These are phyloP conservation scores for Macrophya annulata DNA, from an alignment of 2,888 invertebrate species.

Conservation along the genomic window DNA sequence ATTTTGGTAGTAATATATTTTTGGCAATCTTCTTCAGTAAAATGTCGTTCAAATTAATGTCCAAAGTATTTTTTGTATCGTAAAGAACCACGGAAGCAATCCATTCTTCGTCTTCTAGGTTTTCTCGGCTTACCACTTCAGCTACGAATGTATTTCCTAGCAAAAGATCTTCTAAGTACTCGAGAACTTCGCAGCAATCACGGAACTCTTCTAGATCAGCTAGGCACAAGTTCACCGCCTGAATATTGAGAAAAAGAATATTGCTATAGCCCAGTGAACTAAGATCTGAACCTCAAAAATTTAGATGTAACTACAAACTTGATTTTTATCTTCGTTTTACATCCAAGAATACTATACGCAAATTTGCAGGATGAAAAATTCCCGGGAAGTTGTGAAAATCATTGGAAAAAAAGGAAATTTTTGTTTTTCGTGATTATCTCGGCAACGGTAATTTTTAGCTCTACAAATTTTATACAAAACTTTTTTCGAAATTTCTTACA, in stretches of 20 bases:
- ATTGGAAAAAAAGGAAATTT: too few relatives aligned
- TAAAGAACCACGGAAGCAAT: constrained; percentile 83
- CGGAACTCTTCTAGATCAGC: constrained; percentile 86
- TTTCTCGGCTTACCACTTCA: constrained; percentile 77
- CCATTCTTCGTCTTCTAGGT: constrained; percentile 78
- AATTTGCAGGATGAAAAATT: too few relatives aligned
- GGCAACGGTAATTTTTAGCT: too few relatives aligned
- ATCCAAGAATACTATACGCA: too few relatives aligned
- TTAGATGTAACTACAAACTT: too few relatives aligned
- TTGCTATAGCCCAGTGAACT: neutral
- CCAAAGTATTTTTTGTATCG: constrained; percentile 85
- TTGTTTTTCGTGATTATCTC: too few relatives aligned
- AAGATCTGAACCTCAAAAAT: too few relatives aligned
- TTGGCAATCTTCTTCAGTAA: constrained; percentile 82
- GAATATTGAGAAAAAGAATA: constrained; percentile 56
- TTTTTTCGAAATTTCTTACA: too few relatives aligned
- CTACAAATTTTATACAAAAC: too few relatives aligned
- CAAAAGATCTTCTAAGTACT: constrained; percentile 78
- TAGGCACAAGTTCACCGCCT: constrained; percentile 87
- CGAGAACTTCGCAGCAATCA: constrained; percentile 76
- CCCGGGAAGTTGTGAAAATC: too few relatives aligned
- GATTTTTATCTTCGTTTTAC: too few relatives aligned
- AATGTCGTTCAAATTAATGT: constrained; percentile 85
- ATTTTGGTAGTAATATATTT: constrained; percentile 78
- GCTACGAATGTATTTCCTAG: constrained; percentile 83